Evolutionary conservation across 2,888 invertebrate genomes (phyloP).

Genomic region (Neria commutata): DNA sequence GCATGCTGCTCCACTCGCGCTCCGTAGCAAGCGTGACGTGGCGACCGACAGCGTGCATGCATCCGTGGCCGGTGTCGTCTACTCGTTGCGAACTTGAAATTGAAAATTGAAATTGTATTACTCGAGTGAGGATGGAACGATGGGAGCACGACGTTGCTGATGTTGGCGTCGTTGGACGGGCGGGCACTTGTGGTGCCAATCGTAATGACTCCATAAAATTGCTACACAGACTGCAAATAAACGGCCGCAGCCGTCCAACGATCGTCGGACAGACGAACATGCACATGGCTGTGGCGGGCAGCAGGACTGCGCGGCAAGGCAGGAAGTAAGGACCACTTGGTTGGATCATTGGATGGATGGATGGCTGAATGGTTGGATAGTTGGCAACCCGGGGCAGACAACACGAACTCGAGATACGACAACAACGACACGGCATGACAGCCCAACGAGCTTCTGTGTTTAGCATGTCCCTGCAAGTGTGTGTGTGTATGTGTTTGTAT

Average conservation of each 20-base stretch:
- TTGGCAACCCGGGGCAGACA: not conserved
- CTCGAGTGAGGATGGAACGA: not conserved
- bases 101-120: conserved; percentile 19
- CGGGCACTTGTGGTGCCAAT: conserved; percentile 6
- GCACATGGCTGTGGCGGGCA: not conserved
- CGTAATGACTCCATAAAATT: conserved; percentile 24
- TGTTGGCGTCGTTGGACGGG: not conserved
- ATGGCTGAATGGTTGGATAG: too few species aligned
- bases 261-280: not conserved
- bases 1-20: too few species aligned
- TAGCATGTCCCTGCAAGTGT: conserved; percentile 13
- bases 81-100: conserved; percentile 43
- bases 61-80: not conserved
- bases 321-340: conserved; percentile 16
- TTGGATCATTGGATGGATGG: not conserved
- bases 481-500: too few species aligned
- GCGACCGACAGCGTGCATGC: not conserved
- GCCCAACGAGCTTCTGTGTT: conserved; percentile 32
- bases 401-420: conserved; percentile 8
- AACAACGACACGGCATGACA: conserved; percentile 26
- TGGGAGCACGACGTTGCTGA: not conserved
- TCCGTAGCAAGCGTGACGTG: too few species aligned
- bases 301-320: conserved; percentile 6
- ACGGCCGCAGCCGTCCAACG: not conserved
- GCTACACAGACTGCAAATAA: conserved; percentile 17